Evolutionary conservation across 2,113 vertebrate species (phyloP), one percentile per base, ranked within the genome.

Genomic region (Anhinga rufa): DNA sequence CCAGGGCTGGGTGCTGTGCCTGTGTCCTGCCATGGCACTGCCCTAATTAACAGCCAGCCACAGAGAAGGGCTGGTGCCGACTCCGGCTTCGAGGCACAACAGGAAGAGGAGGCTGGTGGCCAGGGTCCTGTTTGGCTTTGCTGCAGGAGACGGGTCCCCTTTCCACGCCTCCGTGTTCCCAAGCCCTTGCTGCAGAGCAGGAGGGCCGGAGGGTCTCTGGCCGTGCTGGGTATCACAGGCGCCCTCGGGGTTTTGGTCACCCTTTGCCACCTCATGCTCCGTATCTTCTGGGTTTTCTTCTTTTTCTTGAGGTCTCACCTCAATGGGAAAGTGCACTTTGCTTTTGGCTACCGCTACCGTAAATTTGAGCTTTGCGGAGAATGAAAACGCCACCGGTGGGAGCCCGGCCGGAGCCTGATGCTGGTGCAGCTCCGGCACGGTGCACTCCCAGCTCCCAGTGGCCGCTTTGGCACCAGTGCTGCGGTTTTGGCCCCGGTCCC

Each of bases 1-100:
- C 36, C 31, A 14, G 32, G 55, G 29, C 76, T 1, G 10, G 49
- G 19, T 58, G 64, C 52, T 66, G 58, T 10, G 3, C 54, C 69
- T 0, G 0, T 26, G 29, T 14, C 31, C 18, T 1, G 19, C 64
- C 58, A 15, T 24, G 0, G 38, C 1, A 0, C 88, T 74, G 64
- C 69, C 64, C 32, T 24, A 17, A 48, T 58, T 57, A 24, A 10
- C 25, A 42, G 18, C 46, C 17, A 32, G 44, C 52, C 1, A 3
- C 0, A 0, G 79, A 49, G 78, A 42, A 32, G 48, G 24, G 54
- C 79, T 24, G 14, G 34, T 77, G 66, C 61, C 1, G 0, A 36
- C 80, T 44, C 10, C 6, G 5, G 40, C 26, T 83, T 60, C 10
- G 6, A 48, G 60, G 34, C 17, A 5, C 6, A 2, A 36, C 31